Base-by-base conservation (phyloP, 2,888 invertebrate genomes). In the Oscheius sp. region DNA sequence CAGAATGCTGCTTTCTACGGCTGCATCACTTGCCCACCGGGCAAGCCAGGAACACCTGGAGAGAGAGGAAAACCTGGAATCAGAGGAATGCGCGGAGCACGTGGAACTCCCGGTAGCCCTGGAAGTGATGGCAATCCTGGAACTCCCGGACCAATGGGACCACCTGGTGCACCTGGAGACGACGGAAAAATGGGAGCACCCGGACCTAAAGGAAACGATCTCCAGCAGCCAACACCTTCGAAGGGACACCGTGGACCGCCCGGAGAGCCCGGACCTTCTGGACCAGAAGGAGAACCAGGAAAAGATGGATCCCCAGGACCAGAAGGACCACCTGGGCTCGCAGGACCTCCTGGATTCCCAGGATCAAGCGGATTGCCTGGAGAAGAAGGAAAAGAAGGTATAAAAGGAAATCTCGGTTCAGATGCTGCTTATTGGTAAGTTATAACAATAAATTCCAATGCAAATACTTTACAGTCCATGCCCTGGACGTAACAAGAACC, bases 391-490 rank as follows among this genome's bases (percentile, higher is more conserved):
- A 70, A 70, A 33, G 61, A 68, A 64, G 77, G 77, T 66, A 45
- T 33, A 32, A 41, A 71, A 20, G 67, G 67, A 32, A 17, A 38
- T 14, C 20, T 62, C 62, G 80, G 80, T 73, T 73, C 68, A 64
- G 80, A 80, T 66, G 77, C 80, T n/a, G 67, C 73, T 24, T n/a
- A n/a, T n/a, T n/a, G n/a, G n/a, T n/a, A 68, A 64, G 77, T 75
- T 66, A 45, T 33, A 32, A 41, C 70, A 20, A 62, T 61, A 32
- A 17, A 38, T 14, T 22, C 50, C 62, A 77, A 77, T 73, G 74
- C 68, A 64, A 77, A 80, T 66, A 76, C 80, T n/a, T 24, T 80
- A 80, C 68, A 77, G 80, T 47, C 77, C 77, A 45, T 80, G 80
- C 50, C 80, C 80, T 47, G 72, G 73, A 67, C 65, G 80, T 47